Evolutionary conservation across 2,888 invertebrate genomes (phyloP).

Genomic region (Oxycera nigricornis): DNA sequence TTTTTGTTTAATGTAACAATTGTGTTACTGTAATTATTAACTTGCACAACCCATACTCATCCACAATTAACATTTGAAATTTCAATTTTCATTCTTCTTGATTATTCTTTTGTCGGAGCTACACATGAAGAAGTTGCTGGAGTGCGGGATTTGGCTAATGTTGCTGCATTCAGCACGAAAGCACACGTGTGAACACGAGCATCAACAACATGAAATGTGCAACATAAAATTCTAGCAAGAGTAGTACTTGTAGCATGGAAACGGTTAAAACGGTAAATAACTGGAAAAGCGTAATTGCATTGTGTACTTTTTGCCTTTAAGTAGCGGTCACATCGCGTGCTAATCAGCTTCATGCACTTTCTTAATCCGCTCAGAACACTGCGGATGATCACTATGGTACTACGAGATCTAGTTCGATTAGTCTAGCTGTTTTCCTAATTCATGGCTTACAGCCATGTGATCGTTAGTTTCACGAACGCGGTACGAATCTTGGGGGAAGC

Average conservation of each 20-base stretch:
- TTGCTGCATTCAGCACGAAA: neutral
- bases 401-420: constrained; percentile 18
- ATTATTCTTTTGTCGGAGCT: neutral
- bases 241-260: neutral
- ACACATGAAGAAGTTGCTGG: neutral
- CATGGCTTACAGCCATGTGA: neutral
- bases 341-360: constrained; percentile 3
- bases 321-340: constrained; percentile 29
- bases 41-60: constrained; percentile 19
- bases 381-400: neutral
- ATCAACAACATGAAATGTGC: constrained; percentile 5
- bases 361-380: neutral
- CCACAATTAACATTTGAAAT: constrained; percentile 2
- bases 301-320: neutral
- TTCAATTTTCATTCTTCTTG: constrained; percentile 18
- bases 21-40: constrained; percentile 22
- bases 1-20: constrained; percentile 12
- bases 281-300: constrained; percentile 23
- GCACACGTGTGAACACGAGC: neutral
- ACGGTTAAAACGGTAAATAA: constrained; percentile 31
- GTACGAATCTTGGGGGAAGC: too few relatives aligned
- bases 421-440: neutral
- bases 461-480: constrained; percentile 11
- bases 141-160: constrained; percentile 17
- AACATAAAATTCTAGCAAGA: constrained; percentile 13